Percentiles rank a stretch among this genome's conserved stretches.
Conservation (phyloP, 2,797 vertebrate species). For the Pristis pectinata region DNA sequence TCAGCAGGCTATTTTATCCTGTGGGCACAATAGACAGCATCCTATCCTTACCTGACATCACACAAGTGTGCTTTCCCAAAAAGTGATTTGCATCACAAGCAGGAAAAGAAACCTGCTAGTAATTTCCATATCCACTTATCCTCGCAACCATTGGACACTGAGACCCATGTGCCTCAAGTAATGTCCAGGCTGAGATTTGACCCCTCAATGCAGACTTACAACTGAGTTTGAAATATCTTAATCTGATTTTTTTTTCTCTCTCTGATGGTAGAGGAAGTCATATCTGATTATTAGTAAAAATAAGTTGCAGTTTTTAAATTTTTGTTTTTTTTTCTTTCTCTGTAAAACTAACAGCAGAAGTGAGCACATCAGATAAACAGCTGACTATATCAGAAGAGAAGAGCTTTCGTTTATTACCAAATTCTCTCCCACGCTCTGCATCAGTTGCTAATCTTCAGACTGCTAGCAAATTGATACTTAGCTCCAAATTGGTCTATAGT, state of each 20-base stretch:
- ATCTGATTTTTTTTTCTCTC: neutral
- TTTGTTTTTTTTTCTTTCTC: conserved; percentile 40
- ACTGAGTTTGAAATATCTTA: neutral
- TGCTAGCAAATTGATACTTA: conserved; percentile 94
- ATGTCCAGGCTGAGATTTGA: neutral
- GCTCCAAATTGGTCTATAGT: conserved; percentile 89
- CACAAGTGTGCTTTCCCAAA: neutral
- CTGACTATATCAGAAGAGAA: conserved; percentile 72
- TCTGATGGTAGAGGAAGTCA: too few species aligned
- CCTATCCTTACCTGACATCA: neutral
- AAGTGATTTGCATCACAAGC: neutral
- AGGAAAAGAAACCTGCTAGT: neutral
- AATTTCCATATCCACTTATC: neutral
- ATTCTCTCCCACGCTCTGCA: conserved; percentile 83
- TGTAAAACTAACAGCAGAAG: conserved; percentile 63
- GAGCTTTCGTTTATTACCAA: conserved; percentile 74
- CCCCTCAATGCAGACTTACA: neutral
- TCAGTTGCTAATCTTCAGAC: conserved; percentile 97
- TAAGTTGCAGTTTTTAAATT: neutral
- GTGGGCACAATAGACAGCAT: neutral
- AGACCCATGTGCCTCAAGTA: neutral
- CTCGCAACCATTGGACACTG: neutral
- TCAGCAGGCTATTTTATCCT: neutral
- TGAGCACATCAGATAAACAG: conserved; percentile 66
- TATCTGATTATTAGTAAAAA: neutral